These are phyloP conservation scores for Accipiter cooperii DNA, from an alignment of 2,113 vertebrate genomes.

Conservation along the genomic window DNA sequence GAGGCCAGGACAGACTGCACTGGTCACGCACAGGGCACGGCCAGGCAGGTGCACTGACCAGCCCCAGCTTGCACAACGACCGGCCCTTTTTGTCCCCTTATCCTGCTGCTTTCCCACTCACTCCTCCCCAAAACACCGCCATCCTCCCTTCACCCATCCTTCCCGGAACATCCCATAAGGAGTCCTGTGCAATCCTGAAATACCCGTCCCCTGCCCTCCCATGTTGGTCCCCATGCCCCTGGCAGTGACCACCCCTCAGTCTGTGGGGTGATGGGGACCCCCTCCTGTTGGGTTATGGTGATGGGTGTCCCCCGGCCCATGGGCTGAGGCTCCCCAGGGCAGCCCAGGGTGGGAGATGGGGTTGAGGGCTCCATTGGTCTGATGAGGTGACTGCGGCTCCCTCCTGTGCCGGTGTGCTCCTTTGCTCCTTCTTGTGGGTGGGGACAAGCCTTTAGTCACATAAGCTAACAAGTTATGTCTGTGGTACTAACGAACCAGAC, in stretches of 20 bases:
- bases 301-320: not conserved
- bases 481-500: not conserved
- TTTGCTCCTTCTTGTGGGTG: not conserved
- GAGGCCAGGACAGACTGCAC: not conserved
- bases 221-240: rapidly evolving
- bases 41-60: not conserved
- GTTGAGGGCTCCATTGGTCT: not conserved
- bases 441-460: not conserved
- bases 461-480: not conserved
- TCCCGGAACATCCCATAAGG: not conserved
- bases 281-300: not conserved
- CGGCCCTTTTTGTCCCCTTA: not conserved
- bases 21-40: not conserved
- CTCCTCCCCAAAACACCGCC: not conserved
- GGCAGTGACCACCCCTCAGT: no score
- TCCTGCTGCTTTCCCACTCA: not conserved
- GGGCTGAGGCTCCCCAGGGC: not conserved
- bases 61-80: not conserved
- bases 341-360: not conserved
- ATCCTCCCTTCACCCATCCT: not conserved
- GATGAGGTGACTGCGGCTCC: not conserved
- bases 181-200: not conserved
- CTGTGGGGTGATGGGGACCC: no score
- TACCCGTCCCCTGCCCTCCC: not conserved
- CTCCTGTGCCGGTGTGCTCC: rapidly evolving